Conservation (phyloP, 2,888 invertebrate genomes). For the Temnothorax rugatulus region DNA sequence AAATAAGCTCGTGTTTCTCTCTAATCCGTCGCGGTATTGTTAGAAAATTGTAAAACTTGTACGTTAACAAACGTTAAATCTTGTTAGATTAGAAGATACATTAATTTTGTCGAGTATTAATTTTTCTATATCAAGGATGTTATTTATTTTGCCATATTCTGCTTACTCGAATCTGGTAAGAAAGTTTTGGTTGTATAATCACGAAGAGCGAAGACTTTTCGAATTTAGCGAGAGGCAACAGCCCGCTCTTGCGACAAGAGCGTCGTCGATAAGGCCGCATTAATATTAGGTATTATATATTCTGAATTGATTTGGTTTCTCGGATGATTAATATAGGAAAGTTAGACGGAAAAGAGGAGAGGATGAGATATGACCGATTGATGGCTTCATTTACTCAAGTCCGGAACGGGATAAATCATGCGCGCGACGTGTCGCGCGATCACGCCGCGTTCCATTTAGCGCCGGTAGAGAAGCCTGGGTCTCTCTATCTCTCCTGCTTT, state of each 20-base stretch:
- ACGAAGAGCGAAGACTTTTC: not conserved
- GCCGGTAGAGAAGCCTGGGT: not conserved
- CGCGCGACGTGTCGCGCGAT: slow-evolving; percentile 23
- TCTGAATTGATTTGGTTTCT: slow-evolving; percentile 3
- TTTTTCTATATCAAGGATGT: not conserved
- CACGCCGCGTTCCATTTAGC: slow-evolving; percentile 29
- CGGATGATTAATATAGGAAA: slow-evolving; percentile 36
- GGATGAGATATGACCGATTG: slow-evolving; percentile 21
- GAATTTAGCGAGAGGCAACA: not conserved
- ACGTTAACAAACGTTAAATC: not conserved
- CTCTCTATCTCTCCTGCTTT: slow-evolving; percentile 9
- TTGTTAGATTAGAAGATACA: not conserved
- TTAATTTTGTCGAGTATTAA: not conserved
- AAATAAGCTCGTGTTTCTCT: not conserved
- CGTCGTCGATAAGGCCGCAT: slow-evolving; percentile 7
- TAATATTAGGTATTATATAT: slow-evolving; percentile 20
- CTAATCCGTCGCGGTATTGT: no score
- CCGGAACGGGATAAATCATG: slow-evolving; percentile 21
- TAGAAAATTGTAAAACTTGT: not conserved
- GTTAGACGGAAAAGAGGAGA: slow-evolving; percentile 14
- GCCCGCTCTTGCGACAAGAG: not conserved
- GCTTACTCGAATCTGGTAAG: not conserved
- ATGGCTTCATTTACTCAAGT: slow-evolving; percentile 40
- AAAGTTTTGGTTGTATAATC: slow-evolving; percentile 6
- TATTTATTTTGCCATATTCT: no score